Base-by-base conservation (phyloP, 2,113 vertebrate species). In the Pomatostomus ruficeps region DNA sequence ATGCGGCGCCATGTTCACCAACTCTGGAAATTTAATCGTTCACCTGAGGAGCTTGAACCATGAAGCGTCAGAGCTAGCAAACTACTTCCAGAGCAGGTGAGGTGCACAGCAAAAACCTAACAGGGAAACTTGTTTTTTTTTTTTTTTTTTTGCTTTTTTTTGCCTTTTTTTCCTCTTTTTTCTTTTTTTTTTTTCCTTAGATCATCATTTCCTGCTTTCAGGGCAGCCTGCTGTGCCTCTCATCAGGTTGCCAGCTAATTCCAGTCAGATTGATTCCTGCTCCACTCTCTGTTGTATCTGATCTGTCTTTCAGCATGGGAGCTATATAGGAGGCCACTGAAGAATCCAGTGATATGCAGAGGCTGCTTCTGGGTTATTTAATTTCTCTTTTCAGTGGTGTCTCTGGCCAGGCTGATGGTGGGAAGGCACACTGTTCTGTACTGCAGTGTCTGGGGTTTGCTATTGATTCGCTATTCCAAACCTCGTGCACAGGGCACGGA, bases 21-120 rank as follows among this genome's bases (percentile, higher is more conserved):
- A 99, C 99, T 99, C 99, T 99, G 99, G 99, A 98, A 99, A 99
- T 99, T 99, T 99, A 99, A 99, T 99, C 99, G 99, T 99, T 98
- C 99, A 99, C 98, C 99, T 99, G 99, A 99, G 99, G 99, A 99
- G 99, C 99, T 99, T 99, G 99, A 99, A 99, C 99, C 99, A 99
- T 99, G 99, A 99, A 99, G 99, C 99, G 89, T 99, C 99, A 98
- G 99, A 99, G 98, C 99, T 99, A 99, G 99, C 99, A 99, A 99
- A 99, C 99, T 99, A 99, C 99, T 99, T 99, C 99, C 99, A 99
- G 99, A 99, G 99, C 99, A 99, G 99, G 99, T 99, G 99, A 99
- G 99, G 99, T 98, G 98, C 98, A 98, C 95, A 97, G 94, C 96
- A 90, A 97, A 97, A 98, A 98, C 96, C 76, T 95, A 93, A 87